Percentiles rank a stretch among this genome's conserved stretches.
These are phyloP conservation scores for Bursaphelenchus mucronatus DNA, from an alignment of 1,140 invertebrate genomes.

Conservation along the genomic window DNA sequence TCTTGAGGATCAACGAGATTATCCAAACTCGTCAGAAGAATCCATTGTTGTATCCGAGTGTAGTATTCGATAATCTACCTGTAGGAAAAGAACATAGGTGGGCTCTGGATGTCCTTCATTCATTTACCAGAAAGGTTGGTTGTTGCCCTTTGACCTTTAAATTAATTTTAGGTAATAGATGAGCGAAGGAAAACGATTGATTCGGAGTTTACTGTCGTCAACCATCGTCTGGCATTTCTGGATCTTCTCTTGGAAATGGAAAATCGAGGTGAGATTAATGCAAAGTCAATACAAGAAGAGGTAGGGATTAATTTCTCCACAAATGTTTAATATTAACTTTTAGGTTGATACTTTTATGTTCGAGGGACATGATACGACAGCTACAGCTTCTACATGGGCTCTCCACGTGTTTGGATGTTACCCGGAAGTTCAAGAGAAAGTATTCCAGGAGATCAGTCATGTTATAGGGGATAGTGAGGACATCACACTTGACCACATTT, in stretches of 20 bases:
- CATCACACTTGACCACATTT: conserved; percentile 64
- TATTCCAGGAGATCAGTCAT: conserved; percentile 71
- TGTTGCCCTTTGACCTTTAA: not conserved
- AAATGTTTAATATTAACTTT: conserved; percentile 74
- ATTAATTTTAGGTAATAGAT: conserved; percentile 35
- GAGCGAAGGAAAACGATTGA: conserved; percentile 29
- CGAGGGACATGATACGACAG: conserved; percentile 88
- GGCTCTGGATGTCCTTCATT: conserved; percentile 39
- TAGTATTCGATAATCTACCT: conserved; percentile 17
- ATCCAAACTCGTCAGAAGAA: conserved; percentile 66
- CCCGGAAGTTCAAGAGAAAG: conserved; percentile 68
- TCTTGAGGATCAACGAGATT: conserved; percentile 69
- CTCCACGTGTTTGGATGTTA: conserved; percentile 63
- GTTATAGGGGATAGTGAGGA: conserved; percentile 27
- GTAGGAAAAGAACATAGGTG: conserved; percentile 29
- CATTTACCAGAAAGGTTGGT: conserved; percentile 31
- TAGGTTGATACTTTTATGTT: conserved; percentile 86
- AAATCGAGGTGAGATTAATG: conserved; percentile 68
- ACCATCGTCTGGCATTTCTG: conserved; percentile 71
- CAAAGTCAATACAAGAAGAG: conserved; percentile 67
- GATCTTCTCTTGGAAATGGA: conserved; percentile 81
- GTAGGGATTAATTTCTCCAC: conserved; percentile 63
- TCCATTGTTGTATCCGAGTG: not conserved
- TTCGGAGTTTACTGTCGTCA: conserved; percentile 1
- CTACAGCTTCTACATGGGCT: conserved; percentile 72